Conservation (phyloP, 2,797 vertebrate genomes). For the Neoniphon sammara region DNA sequence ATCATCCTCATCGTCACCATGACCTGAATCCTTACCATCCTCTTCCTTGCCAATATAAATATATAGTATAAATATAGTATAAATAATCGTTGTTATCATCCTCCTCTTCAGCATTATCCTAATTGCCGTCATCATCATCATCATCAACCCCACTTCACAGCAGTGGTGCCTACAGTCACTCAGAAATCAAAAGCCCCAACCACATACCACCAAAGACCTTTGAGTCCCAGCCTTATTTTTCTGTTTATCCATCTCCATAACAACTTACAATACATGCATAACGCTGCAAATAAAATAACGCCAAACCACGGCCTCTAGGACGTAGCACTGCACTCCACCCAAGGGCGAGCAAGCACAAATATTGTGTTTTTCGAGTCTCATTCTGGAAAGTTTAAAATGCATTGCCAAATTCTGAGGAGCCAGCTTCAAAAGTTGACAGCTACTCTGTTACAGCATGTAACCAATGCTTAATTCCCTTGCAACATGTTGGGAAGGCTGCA, state of each 20-base stretch:
- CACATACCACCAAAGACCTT: slow-evolving; percentile 23
- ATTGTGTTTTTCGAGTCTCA: slow-evolving; percentile 35
- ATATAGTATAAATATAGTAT: no score
- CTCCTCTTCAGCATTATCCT: slow-evolving; percentile 21
- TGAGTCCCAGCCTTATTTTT: slow-evolving; percentile 2
- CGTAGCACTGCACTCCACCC: slow-evolving; percentile 50
- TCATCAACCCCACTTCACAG: slow-evolving; percentile 13
- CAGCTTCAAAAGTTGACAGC: slow-evolving; percentile 19
- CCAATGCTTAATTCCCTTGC: neutral
- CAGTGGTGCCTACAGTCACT: neutral
- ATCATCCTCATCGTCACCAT: neutral
- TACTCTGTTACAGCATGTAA: slow-evolving; percentile 1
- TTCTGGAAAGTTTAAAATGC: slow-evolving; percentile 31
- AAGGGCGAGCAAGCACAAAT: slow-evolving; percentile 52
- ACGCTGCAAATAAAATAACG: slow-evolving; percentile 50
- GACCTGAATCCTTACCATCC: neutral
- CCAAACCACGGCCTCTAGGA: slow-evolving; percentile 58
- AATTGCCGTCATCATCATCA: slow-evolving; percentile 28
- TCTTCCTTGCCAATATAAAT: slow-evolving; percentile 3
- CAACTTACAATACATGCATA: slow-evolving; percentile 48
- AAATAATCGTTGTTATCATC: neutral
- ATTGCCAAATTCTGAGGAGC: slow-evolving; percentile 35
- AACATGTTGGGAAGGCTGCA: slow-evolving; percentile 7
- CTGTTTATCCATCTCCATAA: slow-evolving; percentile 44
- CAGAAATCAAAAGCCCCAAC: slow-evolving; percentile 28